These are phyloP conservation scores for Alosa sapidissima DNA, from an alignment of 2,797 vertebrate species.

Conservation along the genomic window DNA sequence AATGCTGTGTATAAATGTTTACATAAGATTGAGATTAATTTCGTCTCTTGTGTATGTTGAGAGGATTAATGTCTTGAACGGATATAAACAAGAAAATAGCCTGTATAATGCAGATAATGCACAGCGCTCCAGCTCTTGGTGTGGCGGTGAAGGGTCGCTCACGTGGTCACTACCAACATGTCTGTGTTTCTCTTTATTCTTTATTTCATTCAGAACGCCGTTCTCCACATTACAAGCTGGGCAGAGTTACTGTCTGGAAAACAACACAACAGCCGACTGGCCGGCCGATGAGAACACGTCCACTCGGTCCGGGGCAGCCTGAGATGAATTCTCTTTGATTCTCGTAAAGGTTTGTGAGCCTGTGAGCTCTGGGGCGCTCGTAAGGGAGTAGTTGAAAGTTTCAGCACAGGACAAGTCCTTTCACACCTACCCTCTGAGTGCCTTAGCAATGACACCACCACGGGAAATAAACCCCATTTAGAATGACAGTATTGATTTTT, in stretches of 20 bases:
- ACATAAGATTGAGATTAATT: not conserved
- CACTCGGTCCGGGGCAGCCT: not conserved
- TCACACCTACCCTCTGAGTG: not conserved
- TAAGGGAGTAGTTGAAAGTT: conserved; percentile 3
- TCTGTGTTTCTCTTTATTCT: not conserved
- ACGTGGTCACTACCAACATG: not conserved
- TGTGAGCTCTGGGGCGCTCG: not conserved
- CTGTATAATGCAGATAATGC: not conserved
- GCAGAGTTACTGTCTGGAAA: not conserved
- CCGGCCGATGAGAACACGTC: not conserved
- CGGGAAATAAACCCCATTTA: not conserved
- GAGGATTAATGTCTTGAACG: not conserved
- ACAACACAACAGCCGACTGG: not conserved
- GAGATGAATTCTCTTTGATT: not conserved
- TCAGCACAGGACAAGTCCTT: not conserved
- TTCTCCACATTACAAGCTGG: not conserved
- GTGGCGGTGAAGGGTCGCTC: not conserved
- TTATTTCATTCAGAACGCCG: not conserved
- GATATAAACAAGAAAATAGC: conserved; percentile 16
- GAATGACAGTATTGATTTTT: not conserved
- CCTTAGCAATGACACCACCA: not conserved
- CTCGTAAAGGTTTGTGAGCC: conserved; percentile 2
- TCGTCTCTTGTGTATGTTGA: not conserved
- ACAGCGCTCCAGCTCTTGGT: not conserved
- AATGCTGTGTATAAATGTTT: not conserved